phyloP scores from a whole-genome alignment of 2,113 vertebrate genomes.

The Corythaeola cristata region DNA sequence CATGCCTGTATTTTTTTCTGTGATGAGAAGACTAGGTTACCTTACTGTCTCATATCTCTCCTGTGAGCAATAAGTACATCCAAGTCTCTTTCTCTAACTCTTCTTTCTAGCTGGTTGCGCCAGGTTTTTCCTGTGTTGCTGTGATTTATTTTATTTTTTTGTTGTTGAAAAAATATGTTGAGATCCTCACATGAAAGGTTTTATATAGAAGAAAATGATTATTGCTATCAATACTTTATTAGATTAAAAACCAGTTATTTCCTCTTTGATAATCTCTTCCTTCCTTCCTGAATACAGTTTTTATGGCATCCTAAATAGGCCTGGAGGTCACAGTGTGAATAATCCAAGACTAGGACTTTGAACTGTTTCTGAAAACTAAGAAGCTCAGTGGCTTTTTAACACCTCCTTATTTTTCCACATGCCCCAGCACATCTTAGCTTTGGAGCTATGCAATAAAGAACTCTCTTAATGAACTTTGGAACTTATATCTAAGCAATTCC shows the following conservation, averaged over 20 bases:
- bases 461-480: slow-evolving; percentile 28
- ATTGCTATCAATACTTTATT: neutral
- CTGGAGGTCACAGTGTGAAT: slow-evolving; percentile 5
- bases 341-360: slow-evolving; percentile 36
- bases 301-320: slow-evolving; percentile 16
- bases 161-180: neutral
- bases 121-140: neutral
- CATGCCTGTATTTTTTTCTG: neutral
- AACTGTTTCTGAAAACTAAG: slow-evolving; percentile 34
- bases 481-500: neutral
- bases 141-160: neutral
- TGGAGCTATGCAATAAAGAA: slow-evolving; percentile 25
- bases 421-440: slow-evolving; percentile 29
- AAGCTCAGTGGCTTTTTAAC: neutral
- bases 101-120: neutral
- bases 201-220: neutral
- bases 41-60: neutral
- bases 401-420: slow-evolving; percentile 32
- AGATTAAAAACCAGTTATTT: neutral
- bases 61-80: neutral
- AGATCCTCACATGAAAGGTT: neutral
- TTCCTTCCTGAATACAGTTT: slow-evolving; percentile 40
- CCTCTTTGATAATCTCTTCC: slow-evolving; percentile 17
- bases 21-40: neutral
- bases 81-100: neutral